Evolutionary conservation across 2,888 invertebrate species (phyloP).

Genomic region (Melanostoma scalare): DNA sequence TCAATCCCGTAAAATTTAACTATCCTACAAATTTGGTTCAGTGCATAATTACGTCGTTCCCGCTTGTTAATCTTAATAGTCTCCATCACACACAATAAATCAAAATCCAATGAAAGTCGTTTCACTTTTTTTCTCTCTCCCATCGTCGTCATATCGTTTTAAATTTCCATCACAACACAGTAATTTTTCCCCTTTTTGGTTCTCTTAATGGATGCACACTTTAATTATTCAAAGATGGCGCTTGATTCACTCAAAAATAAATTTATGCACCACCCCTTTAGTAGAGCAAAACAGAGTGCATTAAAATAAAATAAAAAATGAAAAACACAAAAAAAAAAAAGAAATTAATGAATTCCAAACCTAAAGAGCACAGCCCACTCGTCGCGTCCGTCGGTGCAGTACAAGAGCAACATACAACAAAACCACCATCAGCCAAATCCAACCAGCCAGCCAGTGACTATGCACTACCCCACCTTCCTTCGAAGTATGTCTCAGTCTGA

Average conservation of each 20-base stretch:
- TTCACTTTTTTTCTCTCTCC: not conserved
- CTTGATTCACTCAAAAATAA: constrained; percentile 66
- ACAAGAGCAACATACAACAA: constrained; percentile 24
- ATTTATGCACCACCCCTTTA: constrained; percentile 71
- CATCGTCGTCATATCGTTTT: not conserved
- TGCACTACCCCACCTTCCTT: constrained; percentile 26
- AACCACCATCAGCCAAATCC: not conserved
- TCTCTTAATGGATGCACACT: constrained; percentile 47
- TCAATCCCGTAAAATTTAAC: no score
- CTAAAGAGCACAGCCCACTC: constrained; percentile 63
- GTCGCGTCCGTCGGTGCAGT: constrained; percentile 19
- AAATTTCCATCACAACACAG: constrained; percentile 7
- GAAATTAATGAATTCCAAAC: constrained; percentile 37
- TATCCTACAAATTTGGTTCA: no score
- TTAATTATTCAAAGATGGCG: constrained; percentile 72
- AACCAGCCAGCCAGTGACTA: not conserved
- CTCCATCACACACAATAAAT: no score
- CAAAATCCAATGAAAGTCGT: not conserved
- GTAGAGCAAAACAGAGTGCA: constrained; percentile 32
- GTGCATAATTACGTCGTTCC: no score
- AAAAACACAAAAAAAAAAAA: constrained; percentile 1
- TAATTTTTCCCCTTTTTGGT: constrained; percentile 12
- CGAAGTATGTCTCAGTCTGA: constrained; percentile 23
- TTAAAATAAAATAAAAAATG: constrained; percentile 11
- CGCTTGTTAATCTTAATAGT: no score